Evolutionary conservation across 2,113 vertebrate genomes (phyloP).

Genomic region (Phyllostomus hastatus): DNA sequence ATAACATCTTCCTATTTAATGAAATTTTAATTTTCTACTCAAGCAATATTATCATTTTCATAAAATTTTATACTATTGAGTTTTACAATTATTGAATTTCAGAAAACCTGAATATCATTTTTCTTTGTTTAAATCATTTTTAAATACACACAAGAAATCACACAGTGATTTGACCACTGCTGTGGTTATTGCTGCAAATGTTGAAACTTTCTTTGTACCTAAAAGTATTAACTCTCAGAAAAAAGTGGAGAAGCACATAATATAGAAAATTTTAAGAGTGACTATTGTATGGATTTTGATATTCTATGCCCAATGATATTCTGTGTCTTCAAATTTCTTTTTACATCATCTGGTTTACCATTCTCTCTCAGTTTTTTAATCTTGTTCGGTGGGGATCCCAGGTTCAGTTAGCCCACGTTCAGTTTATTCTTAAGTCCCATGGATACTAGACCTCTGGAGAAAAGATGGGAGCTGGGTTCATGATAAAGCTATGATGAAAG

Average conservation of each 20-base stretch:
- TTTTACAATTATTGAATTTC: slow-evolving; percentile 30
- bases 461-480: background rate
- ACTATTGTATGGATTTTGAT: background rate
- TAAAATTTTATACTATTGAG: background rate
- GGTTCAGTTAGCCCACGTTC: background rate
- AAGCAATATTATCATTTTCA: background rate
- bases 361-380: background rate
- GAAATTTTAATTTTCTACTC: slow-evolving; percentile 40
- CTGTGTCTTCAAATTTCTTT: background rate
- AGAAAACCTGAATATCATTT: background rate
- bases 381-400: background rate
- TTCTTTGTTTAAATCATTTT: background rate
- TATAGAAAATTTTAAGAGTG: background rate
- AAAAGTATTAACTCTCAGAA: background rate
- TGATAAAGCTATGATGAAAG: background rate
- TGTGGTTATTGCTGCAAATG: background rate
- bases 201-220: background rate
- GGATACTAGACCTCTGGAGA: background rate
- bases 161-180: background rate
- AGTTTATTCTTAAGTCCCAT: background rate
- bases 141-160: background rate
- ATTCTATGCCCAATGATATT: background rate
- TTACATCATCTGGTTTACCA: background rate
- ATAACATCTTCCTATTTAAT: background rate
- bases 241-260: background rate